Evolutionary conservation across 2,797 vertebrate genomes (phyloP).

Genomic region (Novumbra hubbsi): DNA sequence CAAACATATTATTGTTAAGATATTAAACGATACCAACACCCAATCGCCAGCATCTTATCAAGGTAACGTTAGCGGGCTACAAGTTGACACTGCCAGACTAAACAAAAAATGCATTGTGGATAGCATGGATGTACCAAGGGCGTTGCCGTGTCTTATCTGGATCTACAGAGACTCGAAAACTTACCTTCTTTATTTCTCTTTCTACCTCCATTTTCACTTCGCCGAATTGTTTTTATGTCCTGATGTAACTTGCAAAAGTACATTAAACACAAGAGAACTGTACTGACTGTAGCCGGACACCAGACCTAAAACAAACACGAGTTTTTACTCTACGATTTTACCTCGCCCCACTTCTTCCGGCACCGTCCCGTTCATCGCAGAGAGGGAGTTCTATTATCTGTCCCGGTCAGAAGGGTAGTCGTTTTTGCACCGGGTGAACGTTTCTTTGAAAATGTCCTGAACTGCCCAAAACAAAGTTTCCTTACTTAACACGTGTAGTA

Average conservation of each 20-base stretch:
- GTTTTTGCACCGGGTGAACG: conserved; percentile 17
- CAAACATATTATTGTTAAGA: too few species aligned
- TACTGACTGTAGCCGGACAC: too few species aligned
- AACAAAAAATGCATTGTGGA: background rate
- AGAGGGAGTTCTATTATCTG: too few species aligned
- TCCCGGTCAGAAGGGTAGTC: too few species aligned
- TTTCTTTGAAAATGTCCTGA: too few species aligned
- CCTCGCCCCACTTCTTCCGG: background rate
- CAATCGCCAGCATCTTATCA: too few species aligned
- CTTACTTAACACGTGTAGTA: too few species aligned
- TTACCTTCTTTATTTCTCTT: conserved; percentile 77
- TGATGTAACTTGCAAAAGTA: background rate
- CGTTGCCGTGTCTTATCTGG: conserved; percentile 36
- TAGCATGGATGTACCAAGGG: conserved; percentile 53
- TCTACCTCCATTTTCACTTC: conserved; percentile 73
- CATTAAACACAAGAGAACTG: background rate
- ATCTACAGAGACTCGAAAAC: background rate
- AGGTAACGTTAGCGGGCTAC: background rate
- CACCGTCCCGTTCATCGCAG: conserved; percentile 28
- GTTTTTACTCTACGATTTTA: background rate
- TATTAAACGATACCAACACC: too few species aligned
- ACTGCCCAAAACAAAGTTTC: too few species aligned
- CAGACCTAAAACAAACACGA: background rate
- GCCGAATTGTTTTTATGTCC: background rate
- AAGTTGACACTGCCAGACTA: background rate